These are phyloP conservation scores for Polypedilum vanderplanki DNA, from an alignment of 1,140 invertebrate species.

Conservation along the genomic window DNA sequence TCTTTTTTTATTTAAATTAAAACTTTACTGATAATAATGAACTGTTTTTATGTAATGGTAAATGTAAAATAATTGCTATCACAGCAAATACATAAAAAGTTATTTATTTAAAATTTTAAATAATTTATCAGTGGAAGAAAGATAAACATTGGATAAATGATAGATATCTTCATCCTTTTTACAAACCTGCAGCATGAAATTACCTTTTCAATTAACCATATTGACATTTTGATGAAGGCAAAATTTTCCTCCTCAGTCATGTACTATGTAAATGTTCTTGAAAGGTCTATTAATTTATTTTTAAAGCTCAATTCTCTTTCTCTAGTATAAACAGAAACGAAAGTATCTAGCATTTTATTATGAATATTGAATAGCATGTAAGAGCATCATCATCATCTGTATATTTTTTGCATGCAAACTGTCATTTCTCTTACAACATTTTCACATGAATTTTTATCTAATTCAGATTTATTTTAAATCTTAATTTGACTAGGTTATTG, in stretches of 20 bases:
- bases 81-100: no score
- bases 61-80: no score
- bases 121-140: no score
- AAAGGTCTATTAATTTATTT: constrained; percentile 44
- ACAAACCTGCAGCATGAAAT: neutral
- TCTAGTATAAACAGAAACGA: neutral
- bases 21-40: no score
- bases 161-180: no score
- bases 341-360: neutral
- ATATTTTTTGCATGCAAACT: neutral
- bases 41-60: no score
- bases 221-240: constrained; percentile 17
- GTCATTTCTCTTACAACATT: neutral
- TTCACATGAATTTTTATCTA: no score
- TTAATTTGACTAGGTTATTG: no score
- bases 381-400: constrained; percentile 7
- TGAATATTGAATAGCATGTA: constrained; percentile 4
- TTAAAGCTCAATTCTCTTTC: neutral
- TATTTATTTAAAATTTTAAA: no score
- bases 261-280: constrained; percentile 56
- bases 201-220: neutral
- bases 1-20: no score
- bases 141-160: no score
- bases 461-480: no score
- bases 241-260: neutral